A percentile compares a stretch with the other conserved stretches of the same genome.
These are phyloP conservation scores for Oryzias sinensis DNA, from an alignment of 2,797 vertebrate species.

Conservation along the genomic window DNA sequence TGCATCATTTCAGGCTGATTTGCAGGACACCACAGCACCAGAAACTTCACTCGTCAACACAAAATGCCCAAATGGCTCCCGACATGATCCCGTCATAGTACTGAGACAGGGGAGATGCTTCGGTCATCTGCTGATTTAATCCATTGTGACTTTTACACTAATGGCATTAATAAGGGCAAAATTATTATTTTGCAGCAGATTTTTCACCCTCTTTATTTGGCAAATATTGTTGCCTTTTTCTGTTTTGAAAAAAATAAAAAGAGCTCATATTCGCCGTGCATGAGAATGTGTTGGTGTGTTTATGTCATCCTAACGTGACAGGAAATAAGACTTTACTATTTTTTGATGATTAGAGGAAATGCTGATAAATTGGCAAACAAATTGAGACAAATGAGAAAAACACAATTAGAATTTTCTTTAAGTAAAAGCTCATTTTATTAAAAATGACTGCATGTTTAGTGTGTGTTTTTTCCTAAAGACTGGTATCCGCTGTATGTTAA, in stretches of 20 bases:
- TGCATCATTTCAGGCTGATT: slow-evolving; percentile 48
- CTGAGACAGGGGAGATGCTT: slow-evolving; percentile 78
- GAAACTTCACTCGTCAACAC: slow-evolving; percentile 78
- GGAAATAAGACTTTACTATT: too few species aligned
- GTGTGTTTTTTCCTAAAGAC: too few species aligned
- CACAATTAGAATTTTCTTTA: too few species aligned
- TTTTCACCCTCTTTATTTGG: slow-evolving; percentile 67
- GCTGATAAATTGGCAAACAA: too few species aligned
- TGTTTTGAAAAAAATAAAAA: slow-evolving; percentile 26
- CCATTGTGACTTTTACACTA: slow-evolving; percentile 84
- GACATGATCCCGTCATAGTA: slow-evolving; percentile 78
- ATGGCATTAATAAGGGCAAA: slow-evolving; percentile 87
- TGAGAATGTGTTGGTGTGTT: too few species aligned
- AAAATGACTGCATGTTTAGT: slow-evolving; percentile 39
- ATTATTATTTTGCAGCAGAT: slow-evolving; percentile 80
- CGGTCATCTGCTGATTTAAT: slow-evolving; percentile 81
- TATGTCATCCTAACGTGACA: too few species aligned
- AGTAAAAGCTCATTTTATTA: neutral
- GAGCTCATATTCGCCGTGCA: too few species aligned
- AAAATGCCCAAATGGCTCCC: slow-evolving; percentile 73
- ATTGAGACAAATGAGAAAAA: too few species aligned
- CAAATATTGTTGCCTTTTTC: slow-evolving; percentile 46
- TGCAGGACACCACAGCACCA: slow-evolving; percentile 52
- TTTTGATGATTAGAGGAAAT: too few species aligned
- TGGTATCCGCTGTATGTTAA: slow-evolving; percentile 24